These are phyloP conservation scores for Balearica regulorum DNA, from an alignment of 2,797 vertebrate genomes.

Conservation along the genomic window DNA sequence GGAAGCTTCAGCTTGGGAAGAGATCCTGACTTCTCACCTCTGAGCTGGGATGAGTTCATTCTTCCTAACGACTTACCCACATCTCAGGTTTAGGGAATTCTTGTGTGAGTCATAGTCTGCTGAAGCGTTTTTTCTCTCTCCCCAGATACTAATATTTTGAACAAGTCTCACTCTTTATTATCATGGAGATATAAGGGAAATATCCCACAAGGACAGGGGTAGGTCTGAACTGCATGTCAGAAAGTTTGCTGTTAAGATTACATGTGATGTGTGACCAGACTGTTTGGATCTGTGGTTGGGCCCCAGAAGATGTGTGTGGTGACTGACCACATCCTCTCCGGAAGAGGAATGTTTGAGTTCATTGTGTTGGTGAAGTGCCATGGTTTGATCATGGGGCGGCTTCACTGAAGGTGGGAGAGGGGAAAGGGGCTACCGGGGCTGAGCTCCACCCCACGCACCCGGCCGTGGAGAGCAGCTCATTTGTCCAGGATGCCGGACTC, in stretches of 20 bases:
- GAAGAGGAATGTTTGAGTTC: slow-evolving; percentile 14
- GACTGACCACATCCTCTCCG: slow-evolving; percentile 52
- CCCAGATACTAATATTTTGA: slow-evolving; percentile 32
- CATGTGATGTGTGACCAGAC: slow-evolving; percentile 37
- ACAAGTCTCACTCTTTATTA: slow-evolving; percentile 25
- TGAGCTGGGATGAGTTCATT: slow-evolving; percentile 11
- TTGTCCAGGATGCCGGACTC: background rate
- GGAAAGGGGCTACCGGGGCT: background rate
- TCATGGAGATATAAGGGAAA: background rate
- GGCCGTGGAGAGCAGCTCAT: background rate
- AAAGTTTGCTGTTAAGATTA: slow-evolving; percentile 12
- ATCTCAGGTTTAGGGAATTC: slow-evolving; percentile 30
- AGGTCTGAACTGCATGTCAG: slow-evolving; percentile 9
- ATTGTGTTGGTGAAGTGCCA: background rate
- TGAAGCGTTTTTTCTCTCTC: background rate
- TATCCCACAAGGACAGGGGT: background rate
- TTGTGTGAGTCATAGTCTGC: slow-evolving; percentile 28
- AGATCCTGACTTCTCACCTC: background rate
- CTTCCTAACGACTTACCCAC: background rate
- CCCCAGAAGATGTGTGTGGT: slow-evolving; percentile 47
- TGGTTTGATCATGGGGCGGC: background rate
- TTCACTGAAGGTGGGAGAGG: slow-evolving; percentile 6
- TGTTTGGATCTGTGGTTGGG: slow-evolving; percentile 4
- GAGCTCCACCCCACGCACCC: background rate
- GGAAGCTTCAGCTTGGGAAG: background rate